Evolutionary conservation across 2,797 vertebrate species (phyloP).

Genomic region (Novumbra hubbsi): DNA sequence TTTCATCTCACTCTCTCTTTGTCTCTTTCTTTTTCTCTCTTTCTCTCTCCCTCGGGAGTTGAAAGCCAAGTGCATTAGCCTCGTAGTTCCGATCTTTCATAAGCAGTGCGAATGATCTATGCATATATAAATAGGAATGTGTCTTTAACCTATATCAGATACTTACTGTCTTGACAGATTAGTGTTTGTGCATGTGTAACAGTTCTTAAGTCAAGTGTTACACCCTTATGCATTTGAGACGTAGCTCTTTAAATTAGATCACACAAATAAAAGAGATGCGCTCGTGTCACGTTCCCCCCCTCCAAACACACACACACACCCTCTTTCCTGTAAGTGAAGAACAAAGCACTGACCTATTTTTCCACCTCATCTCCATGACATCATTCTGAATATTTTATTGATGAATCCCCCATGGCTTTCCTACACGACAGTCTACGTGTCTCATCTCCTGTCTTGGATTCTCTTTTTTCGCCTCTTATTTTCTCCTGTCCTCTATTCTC

Average conservation of each 20-base stretch:
- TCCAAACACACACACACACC: neutral
- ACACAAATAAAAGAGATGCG: neutral
- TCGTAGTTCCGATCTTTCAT: neutral
- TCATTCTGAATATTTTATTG: slow-evolving; percentile 8
- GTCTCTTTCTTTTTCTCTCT: neutral
- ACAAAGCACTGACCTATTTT: neutral
- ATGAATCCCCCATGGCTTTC: neutral
- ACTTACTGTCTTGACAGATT: neutral
- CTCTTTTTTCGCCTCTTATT: neutral
- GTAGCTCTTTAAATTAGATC: neutral
- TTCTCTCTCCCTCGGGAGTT: neutral
- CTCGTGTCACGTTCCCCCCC: neutral
- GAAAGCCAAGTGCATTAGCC: neutral
- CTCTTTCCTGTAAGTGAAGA: neutral
- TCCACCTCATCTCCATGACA: neutral
- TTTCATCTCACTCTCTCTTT: neutral
- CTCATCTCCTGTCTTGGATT: neutral
- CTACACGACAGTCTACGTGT: no score
- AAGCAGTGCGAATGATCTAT: neutral
- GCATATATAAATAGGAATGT: neutral
- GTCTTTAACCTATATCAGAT: neutral
- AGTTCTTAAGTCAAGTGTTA: neutral
- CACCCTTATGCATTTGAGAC: neutral
- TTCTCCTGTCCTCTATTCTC: no score
- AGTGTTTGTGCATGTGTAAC: neutral